Conservation (phyloP, 2,888 invertebrate genomes). For the Dicranocentrus wangi region DNA sequence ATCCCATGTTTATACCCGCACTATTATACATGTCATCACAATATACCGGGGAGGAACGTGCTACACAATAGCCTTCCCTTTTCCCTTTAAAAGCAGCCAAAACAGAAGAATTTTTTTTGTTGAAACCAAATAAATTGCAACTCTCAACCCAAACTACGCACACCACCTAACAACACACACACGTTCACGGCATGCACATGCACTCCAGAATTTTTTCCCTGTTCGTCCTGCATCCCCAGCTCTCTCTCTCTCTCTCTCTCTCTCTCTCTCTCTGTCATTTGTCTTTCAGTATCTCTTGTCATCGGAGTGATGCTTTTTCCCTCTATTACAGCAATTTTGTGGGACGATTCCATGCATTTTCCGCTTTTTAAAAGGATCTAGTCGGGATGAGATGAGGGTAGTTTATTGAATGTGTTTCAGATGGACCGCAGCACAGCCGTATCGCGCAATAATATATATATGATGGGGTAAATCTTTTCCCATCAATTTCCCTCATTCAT, state of each 20-base stretch:
- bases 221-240: background rate
- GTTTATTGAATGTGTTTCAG: slow-evolving; percentile 1
- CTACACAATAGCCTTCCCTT: slow-evolving; percentile 31
- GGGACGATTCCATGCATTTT: slow-evolving; percentile 21
- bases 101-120: slow-evolving; percentile 27
- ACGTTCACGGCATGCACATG: slow-evolving; percentile 23
- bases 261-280: slow-evolving; percentile 27
- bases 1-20: too few relatives aligned
- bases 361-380: slow-evolving; percentile 16
- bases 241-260: too few relatives aligned
- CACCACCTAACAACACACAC: slow-evolving; percentile 22
- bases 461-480: background rate
- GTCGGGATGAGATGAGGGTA: background rate
- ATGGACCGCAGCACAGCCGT: slow-evolving; percentile 33
- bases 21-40: too few relatives aligned
- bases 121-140: slow-evolving; percentile 25
- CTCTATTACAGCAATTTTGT: slow-evolving; percentile 2
- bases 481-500: background rate
- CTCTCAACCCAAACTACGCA: slow-evolving; percentile 12
- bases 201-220: background rate
- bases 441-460: background rate
- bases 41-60: slow-evolving; percentile 6
- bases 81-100: slow-evolving; percentile 12
- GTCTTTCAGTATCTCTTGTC: slow-evolving; percentile 16
- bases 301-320: slow-evolving; percentile 13